Evolutionary conservation across 2,888 invertebrate genomes (phyloP).

Genomic region (Calliphora vomitoria): DNA sequence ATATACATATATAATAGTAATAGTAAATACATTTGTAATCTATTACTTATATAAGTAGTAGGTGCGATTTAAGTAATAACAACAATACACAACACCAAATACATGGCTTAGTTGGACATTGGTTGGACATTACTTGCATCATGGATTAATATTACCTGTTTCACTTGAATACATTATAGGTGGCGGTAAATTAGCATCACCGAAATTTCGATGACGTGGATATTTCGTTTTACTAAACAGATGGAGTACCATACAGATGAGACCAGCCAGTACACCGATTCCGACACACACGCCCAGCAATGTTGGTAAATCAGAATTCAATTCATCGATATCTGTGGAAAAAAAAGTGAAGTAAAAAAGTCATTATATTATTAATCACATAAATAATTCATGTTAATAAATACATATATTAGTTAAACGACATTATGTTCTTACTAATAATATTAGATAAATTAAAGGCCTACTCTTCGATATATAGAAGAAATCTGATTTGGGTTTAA

Average conservation of each 20-base stretch:
- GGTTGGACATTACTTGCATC: background rate
- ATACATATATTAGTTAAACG: no score
- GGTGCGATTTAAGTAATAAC: slow-evolving; percentile 10
- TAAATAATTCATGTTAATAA: no score
- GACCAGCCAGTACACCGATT: slow-evolving; percentile 92
- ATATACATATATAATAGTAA: slow-evolving; percentile 23
- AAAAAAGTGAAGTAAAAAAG: slow-evolving; percentile 1
- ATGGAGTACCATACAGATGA: slow-evolving; percentile 95
- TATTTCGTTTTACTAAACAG: slow-evolving; percentile 89
- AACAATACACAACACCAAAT: slow-evolving; percentile 42
- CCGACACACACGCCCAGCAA: slow-evolving; percentile 94
- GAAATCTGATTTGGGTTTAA: no score
- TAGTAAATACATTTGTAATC: background rate
- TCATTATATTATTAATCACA: background rate
- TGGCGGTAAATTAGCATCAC: slow-evolving; percentile 93
- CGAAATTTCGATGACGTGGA: slow-evolving; percentile 90
- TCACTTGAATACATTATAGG: slow-evolving; percentile 94
- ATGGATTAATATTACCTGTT: slow-evolving; percentile 87
- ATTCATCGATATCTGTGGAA: slow-evolving; percentile 90
- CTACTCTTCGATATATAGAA: no score
- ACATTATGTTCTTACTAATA: no score
- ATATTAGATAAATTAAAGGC: no score
- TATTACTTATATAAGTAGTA: no score
- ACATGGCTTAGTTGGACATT: slow-evolving; percentile 1
- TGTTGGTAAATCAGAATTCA: slow-evolving; percentile 94